Conservation (phyloP, 1,140 invertebrate genomes). For the Hesperophylax magnus region DNA sequence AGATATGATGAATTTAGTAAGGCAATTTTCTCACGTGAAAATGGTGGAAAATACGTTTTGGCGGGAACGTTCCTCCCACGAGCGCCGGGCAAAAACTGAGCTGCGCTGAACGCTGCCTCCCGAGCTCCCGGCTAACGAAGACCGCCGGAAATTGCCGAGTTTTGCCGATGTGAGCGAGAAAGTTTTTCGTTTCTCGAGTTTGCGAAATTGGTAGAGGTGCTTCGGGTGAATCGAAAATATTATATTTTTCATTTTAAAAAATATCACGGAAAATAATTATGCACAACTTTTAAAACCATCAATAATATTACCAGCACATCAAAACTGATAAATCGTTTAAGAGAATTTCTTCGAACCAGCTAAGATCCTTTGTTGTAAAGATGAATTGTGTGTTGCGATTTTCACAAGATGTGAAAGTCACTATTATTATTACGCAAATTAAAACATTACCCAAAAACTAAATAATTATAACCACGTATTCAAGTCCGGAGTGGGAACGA, state of each 20-base stretch:
- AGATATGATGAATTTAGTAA: background rate
- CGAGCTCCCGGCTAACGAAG: constrained; percentile 21
- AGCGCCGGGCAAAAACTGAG: constrained; percentile 41
- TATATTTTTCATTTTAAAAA: background rate
- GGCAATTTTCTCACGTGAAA: constrained; percentile 33
- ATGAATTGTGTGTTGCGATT: no score
- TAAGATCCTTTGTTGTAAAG: no score
- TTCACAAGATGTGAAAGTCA: no score
- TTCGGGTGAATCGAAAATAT: background rate
- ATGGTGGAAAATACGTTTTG: constrained; percentile 16
- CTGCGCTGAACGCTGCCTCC: background rate
- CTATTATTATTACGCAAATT: no score
- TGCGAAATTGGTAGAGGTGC: background rate
- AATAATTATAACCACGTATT: no score
- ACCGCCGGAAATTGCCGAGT: constrained; percentile 21
- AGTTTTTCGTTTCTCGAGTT: background rate
- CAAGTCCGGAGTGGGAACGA: no score
- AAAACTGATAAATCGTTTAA: no score
- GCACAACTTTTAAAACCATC: no score
- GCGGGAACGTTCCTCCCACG: constrained; percentile 36
- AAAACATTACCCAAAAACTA: no score
- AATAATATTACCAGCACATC: no score
- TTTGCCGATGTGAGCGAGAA: constrained; percentile 25
- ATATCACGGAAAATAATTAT: no score
- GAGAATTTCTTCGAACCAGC: no score